A percentile compares a stretch with the other conserved stretches of the same genome.
phyloP scores from a whole-genome alignment of 2,113 vertebrate genomes.

The Delphinapterus leucas region DNA sequence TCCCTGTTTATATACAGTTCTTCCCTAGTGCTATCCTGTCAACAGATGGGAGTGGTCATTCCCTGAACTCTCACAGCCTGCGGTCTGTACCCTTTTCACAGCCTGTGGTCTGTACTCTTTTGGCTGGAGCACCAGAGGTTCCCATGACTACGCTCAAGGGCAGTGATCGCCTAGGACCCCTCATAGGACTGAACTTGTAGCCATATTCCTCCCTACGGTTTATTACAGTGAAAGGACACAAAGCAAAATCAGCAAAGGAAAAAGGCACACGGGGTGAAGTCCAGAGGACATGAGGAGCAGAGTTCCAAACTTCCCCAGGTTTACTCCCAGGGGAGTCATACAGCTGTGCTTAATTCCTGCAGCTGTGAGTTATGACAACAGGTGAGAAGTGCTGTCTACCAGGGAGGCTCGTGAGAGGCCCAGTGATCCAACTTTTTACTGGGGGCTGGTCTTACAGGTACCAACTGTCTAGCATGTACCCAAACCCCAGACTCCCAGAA shows the following conservation, averaged over 20 bases:
- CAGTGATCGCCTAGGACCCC: background rate
- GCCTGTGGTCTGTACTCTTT: background rate
- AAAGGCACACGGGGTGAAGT: background rate
- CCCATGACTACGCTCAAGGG: background rate
- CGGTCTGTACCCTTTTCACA: background rate
- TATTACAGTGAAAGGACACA: background rate
- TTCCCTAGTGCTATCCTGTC: background rate
- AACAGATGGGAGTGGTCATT: background rate
- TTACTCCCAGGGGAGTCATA: background rate
- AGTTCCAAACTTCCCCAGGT: background rate
- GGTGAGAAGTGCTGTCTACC: background rate
- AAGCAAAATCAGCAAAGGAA: background rate
- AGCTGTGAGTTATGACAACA: background rate
- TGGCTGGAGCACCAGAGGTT: background rate
- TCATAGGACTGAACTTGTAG: background rate
- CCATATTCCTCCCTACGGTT: background rate
- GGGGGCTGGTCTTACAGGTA: background rate
- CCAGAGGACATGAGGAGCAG: background rate
- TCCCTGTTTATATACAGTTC: background rate
- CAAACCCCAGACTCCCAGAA: background rate
- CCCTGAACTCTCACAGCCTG: background rate
- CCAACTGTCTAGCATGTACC: background rate
- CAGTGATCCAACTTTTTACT: rapidly evolving
- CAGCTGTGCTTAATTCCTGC: background rate
- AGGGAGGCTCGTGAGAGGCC: background rate